Conservation (phyloP, 2,113 vertebrate species). For the Dendrocopos noguchii region DNA sequence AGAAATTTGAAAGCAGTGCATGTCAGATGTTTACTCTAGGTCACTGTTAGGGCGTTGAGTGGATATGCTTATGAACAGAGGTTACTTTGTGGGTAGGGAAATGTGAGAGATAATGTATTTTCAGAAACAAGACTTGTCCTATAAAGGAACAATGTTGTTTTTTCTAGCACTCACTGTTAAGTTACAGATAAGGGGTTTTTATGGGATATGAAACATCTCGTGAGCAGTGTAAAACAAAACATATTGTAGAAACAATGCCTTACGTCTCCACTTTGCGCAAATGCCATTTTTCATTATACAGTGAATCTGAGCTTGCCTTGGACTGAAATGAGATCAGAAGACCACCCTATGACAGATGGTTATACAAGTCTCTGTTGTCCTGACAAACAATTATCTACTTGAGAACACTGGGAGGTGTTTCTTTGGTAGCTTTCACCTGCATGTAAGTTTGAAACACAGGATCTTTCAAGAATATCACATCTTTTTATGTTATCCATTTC, state of each 20-base stretch:
- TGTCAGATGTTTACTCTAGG: slow-evolving; percentile 73
- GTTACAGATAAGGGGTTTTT: slow-evolving; percentile 56
- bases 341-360: background rate
- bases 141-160: slow-evolving; percentile 56
- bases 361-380: background rate
- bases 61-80: slow-evolving; percentile 68
- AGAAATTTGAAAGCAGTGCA: slow-evolving; percentile 58
- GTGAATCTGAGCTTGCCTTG: slow-evolving; percentile 14
- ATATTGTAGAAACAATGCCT: slow-evolving; percentile 42
- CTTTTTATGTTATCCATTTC: slow-evolving; percentile 50
- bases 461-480: slow-evolving; percentile 27
- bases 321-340: slow-evolving; percentile 10
- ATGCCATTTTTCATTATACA: slow-evolving; percentile 48
- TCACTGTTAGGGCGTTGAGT: slow-evolving; percentile 58
- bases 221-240: slow-evolving; percentile 42
- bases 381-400: background rate
- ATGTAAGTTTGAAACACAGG: slow-evolving; percentile 33
- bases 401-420: background rate
- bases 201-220: slow-evolving; percentile 42
- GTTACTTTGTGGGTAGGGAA: slow-evolving; percentile 39
- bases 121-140: slow-evolving; percentile 29
- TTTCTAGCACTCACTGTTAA: slow-evolving; percentile 33
- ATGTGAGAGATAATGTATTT: background rate
- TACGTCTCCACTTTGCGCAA: slow-evolving; percentile 34
- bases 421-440: slow-evolving; percentile 14